Evolutionary conservation across 2,113 vertebrate species (phyloP).

Genomic region (Phodopus roborovskii): DNA sequence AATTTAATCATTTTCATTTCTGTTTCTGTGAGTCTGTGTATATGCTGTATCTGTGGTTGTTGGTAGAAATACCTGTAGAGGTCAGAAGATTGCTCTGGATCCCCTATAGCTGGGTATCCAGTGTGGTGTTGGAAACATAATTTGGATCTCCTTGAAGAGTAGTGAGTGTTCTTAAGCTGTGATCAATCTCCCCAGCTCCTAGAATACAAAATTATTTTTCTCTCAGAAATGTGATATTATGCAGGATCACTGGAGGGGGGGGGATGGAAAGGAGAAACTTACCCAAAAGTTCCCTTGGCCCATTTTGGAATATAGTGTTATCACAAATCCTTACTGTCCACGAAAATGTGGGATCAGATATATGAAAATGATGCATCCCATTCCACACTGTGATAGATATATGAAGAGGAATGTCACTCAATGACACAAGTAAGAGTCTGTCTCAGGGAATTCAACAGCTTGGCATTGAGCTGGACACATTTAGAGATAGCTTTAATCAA

Average conservation of each 20-base stretch:
- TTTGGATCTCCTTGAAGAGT: background rate
- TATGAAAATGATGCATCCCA: background rate
- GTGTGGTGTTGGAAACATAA: background rate
- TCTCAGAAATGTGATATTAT: background rate
- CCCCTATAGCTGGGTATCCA: background rate
- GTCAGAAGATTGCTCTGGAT: too few species aligned
- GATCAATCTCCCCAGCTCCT: background rate
- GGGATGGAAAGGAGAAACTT: fast-evolving
- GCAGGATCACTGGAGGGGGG: background rate
- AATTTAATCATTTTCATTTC: background rate
- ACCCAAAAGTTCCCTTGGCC: background rate
- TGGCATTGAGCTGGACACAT: background rate
- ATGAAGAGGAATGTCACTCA: background rate
- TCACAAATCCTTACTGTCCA: background rate
- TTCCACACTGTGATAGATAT: too few species aligned
- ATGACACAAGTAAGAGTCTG: background rate
- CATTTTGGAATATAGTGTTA: background rate
- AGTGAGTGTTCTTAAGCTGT: background rate
- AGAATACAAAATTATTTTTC: background rate
- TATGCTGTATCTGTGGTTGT: background rate
- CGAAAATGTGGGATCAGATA: background rate
- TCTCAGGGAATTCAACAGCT: background rate
- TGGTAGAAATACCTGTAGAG: fast-evolving
- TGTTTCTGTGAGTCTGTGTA: background rate
- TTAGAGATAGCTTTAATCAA: background rate